Conservation (phyloP, 2,797 vertebrate species). For the Microhierax caerulescens region DNA sequence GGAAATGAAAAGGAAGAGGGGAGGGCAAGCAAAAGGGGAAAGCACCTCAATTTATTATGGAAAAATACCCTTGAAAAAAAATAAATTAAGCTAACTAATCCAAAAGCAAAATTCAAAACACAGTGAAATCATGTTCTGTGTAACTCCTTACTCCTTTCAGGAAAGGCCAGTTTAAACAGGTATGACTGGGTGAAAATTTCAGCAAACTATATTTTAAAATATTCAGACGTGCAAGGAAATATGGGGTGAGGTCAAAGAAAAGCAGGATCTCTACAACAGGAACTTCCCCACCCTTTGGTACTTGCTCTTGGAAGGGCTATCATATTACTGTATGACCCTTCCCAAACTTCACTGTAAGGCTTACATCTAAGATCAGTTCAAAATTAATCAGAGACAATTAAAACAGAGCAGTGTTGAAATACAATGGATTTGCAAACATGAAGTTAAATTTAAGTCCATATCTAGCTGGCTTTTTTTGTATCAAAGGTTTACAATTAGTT, state of each 20-base stretch:
- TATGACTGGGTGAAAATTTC: not conserved
- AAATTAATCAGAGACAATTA: not conserved
- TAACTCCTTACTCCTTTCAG: not conserved
- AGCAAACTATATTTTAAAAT: not conserved
- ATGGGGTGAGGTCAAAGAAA: not conserved
- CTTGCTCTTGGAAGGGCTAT: not conserved
- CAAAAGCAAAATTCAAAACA: not conserved
- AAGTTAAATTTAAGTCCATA: not conserved
- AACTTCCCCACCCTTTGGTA: not conserved
- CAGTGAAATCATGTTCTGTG: not conserved
- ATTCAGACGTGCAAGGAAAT: not conserved
- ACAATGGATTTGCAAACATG: not conserved
- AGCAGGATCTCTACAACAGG: not conserved
- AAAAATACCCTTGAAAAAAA: not conserved
- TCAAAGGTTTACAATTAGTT: not conserved
- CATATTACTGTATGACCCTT: not conserved
- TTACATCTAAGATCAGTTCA: not conserved
- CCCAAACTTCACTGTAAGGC: not conserved
- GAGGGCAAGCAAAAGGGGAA: not conserved
- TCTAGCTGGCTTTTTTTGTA: fast-evolving
- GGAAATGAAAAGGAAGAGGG: not conserved
- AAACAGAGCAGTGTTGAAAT: not conserved
- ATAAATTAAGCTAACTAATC: not conserved
- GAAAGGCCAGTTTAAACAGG: not conserved
- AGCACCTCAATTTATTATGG: not conserved